These are phyloP conservation scores for Erithacus rubecula DNA, from an alignment of 2,797 vertebrate species.

Conservation along the genomic window DNA sequence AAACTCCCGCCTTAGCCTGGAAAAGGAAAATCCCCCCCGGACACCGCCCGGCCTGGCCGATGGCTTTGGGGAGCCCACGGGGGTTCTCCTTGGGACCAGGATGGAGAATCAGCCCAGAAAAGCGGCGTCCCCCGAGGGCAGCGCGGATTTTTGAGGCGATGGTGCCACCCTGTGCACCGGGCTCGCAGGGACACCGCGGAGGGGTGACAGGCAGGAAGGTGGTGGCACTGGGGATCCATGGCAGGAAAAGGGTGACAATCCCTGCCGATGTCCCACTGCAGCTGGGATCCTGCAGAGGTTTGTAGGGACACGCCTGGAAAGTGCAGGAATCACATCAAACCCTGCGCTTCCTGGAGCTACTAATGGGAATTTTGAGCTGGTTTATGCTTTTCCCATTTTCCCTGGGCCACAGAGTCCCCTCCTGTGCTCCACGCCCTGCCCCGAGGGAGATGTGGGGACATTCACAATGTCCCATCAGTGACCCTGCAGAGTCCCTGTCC, in stretches of 20 bases:
- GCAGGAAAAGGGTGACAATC: neutral
- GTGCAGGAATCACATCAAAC: neutral
- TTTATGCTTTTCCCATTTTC: neutral
- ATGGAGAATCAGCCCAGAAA: rapidly evolving
- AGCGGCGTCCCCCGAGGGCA: neutral
- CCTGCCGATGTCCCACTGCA: rapidly evolving
- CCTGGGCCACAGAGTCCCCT: rapidly evolving
- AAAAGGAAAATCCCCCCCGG: neutral
- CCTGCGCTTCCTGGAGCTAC: rapidly evolving
- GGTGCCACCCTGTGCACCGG: neutral
- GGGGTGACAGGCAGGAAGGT: neutral
- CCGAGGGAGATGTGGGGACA: neutral
- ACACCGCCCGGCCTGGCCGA: neutral
- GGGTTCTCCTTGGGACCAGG: neutral
- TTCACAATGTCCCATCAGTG: neutral
- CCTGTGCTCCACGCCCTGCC: neutral
- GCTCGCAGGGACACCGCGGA: rapidly evolving
- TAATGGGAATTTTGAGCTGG: rapidly evolving
- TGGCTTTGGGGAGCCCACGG: neutral
- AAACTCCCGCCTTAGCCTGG: rapidly evolving
- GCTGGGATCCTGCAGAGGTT: neutral
- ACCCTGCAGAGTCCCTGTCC: neutral
- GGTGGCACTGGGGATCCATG: neutral
- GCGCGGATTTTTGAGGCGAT: neutral
- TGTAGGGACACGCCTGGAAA: neutral